Evolutionary conservation across 2,888 invertebrate species (phyloP).

Genomic region (Volucella inflata): DNA sequence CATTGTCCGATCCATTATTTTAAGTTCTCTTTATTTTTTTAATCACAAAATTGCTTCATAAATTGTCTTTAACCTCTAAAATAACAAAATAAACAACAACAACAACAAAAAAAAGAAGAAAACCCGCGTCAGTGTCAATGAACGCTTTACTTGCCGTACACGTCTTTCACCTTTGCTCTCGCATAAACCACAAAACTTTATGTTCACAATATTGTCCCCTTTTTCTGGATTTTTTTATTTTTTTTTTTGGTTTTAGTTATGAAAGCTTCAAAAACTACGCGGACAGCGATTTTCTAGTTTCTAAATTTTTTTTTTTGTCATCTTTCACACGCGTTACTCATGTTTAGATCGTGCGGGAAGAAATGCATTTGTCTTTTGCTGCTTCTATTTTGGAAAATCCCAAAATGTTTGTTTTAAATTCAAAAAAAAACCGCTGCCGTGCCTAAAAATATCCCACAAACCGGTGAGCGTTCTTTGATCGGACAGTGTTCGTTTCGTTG

Average conservation of each 20-base stretch:
- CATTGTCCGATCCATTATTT: slow-evolving; percentile 93
- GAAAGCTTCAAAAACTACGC: too few relatives aligned
- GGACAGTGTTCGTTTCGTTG: background rate
- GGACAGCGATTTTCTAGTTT: too few relatives aligned
- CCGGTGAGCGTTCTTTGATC: slow-evolving; percentile 41
- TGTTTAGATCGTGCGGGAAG: background rate
- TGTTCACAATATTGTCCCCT: slow-evolving; percentile 22
- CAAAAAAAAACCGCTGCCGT: background rate
- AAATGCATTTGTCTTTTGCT: slow-evolving; percentile 18
- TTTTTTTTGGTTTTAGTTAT: too few relatives aligned
- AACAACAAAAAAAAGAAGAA: slow-evolving; percentile 30
- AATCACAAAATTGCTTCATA: background rate
- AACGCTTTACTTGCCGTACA: background rate
- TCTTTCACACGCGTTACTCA: slow-evolving; percentile 49
- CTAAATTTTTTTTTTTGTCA: slow-evolving; percentile 5
- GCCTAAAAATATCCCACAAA: slow-evolving; percentile 42
- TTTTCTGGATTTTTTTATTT: background rate
- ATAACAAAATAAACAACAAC: slow-evolving; percentile 6
- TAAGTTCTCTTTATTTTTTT: slow-evolving; percentile 20
- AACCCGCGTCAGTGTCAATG: background rate
- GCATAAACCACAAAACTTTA: slow-evolving; percentile 27
- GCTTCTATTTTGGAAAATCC: slow-evolving; percentile 33
- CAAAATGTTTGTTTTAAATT: slow-evolving; percentile 1
- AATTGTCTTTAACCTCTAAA: background rate
- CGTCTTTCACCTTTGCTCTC: slow-evolving; percentile 11